Conservation (phyloP, 2,797 vertebrate genomes). For the Danio choprae region DNA sequence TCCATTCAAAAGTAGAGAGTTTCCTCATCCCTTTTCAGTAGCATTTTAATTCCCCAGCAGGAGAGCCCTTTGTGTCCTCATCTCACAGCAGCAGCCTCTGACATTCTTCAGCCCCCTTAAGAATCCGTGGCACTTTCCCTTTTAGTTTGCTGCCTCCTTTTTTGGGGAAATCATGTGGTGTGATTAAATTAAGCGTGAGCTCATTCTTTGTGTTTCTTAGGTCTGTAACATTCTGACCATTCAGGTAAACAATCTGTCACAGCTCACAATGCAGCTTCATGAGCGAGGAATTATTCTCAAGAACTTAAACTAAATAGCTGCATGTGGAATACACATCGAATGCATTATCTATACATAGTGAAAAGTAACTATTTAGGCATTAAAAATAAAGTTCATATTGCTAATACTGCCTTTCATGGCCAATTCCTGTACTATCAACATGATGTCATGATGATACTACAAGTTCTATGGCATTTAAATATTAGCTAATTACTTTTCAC, state of each 20-base stretch:
- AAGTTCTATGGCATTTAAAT: no score
- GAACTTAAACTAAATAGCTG: background rate
- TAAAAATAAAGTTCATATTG: no score
- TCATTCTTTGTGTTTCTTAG: conserved; percentile 43
- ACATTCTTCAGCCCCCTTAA: conserved; percentile 55
- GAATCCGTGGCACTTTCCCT: conserved; percentile 42
- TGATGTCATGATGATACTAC: no score
- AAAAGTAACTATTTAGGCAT: no score
- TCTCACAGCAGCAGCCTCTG: conserved; percentile 46
- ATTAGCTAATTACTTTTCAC: no score
- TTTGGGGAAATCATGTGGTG: conserved; percentile 56
- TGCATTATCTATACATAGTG: background rate
- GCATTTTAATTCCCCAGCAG: conserved; percentile 44
- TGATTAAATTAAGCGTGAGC: conserved; percentile 56
- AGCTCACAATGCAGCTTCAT: conserved; percentile 23
- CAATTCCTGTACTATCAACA: no score
- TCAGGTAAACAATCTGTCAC: conserved; percentile 54
- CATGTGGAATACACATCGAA: background rate
- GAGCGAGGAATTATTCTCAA: background rate
- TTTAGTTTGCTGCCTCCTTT: conserved; percentile 53
- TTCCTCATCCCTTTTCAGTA: conserved; percentile 46
- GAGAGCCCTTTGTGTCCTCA: conserved; percentile 52
- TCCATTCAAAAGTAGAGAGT: conserved; percentile 40
- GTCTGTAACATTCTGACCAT: conserved; percentile 44
- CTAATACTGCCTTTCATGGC: no score